phyloP scores from a whole-genome alignment of 2,113 vertebrate genomes.

The Oreochromis aureus region DNA sequence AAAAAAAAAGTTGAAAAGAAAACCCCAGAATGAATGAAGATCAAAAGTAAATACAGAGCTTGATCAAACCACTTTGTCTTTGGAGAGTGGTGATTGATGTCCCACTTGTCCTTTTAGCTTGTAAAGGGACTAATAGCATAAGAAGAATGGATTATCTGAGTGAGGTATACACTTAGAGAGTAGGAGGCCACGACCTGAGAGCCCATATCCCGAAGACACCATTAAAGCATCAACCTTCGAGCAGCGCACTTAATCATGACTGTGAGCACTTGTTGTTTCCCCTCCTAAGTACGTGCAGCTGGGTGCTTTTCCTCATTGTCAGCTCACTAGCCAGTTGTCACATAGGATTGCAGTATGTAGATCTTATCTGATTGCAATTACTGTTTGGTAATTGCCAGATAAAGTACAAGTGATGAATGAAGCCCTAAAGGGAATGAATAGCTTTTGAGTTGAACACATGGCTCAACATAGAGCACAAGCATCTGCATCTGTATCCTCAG shows the following conservation, averaged over 20 bases:
- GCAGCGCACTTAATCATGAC: conserved; percentile 52
- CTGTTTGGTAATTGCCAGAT: conserved; percentile 62
- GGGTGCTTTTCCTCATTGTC: conserved; percentile 13
- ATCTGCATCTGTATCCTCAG: conserved; percentile 38
- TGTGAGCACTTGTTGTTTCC: conserved; percentile 17
- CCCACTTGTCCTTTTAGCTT: conserved; percentile 41
- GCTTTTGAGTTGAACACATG: conserved; percentile 14
- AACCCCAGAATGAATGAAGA: conserved; percentile 10
- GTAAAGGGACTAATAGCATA: conserved; percentile 46
- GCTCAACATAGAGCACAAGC: neutral
- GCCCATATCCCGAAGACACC: conserved; percentile 38
- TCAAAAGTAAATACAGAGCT: conserved; percentile 33
- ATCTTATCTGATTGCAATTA: conserved; percentile 62
- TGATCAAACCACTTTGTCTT: conserved; percentile 53
- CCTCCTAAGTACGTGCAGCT: conserved; percentile 32
- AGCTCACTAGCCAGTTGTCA: conserved; percentile 36
- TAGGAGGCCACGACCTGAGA: conserved; percentile 38
- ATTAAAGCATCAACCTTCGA: conserved; percentile 43
- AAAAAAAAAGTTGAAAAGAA: neutral
- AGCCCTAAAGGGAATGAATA: conserved; percentile 17
- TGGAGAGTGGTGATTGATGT: conserved; percentile 50
- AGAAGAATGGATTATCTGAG: conserved; percentile 56
- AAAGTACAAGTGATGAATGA: conserved; percentile 35
- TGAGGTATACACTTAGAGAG: conserved; percentile 41
- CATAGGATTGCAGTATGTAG: conserved; percentile 1